Evolutionary conservation across 2,113 vertebrate genomes (phyloP).

Genomic region (Corapipo altera): DNA sequence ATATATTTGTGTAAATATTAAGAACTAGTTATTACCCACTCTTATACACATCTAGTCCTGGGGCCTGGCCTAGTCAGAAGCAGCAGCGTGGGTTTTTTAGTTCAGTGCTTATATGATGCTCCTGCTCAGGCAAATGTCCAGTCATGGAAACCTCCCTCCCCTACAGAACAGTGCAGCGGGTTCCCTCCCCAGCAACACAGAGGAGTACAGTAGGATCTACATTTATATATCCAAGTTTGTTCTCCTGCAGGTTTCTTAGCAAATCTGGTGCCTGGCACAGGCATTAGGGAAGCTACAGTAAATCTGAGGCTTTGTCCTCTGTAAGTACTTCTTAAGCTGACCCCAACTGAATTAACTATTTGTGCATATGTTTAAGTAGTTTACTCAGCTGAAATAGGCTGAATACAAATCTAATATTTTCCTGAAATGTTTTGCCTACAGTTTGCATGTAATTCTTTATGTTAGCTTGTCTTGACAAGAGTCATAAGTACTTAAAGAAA

Average conservation of each 20-base stretch:
- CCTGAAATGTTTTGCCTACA: background rate
- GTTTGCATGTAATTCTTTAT: background rate
- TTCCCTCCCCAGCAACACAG: background rate
- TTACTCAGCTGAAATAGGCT: background rate
- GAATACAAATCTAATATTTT: background rate
- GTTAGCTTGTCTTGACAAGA: background rate
- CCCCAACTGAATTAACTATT: background rate
- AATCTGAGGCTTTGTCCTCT: background rate
- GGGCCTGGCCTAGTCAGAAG: background rate
- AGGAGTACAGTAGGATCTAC: fast-evolving
- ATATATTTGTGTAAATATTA: fast-evolving
- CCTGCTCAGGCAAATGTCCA: background rate
- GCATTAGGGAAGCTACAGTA: background rate
- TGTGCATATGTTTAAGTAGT: background rate
- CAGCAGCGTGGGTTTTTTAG: background rate
- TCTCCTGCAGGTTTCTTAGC: background rate
- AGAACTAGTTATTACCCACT: background rate
- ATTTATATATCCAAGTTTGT: background rate
- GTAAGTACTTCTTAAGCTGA: background rate
- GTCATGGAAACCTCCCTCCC: background rate
- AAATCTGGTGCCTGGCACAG: background rate
- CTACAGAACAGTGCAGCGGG: background rate
- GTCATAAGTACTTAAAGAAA: background rate
- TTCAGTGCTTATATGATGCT: background rate
- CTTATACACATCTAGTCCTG: background rate